A percentile compares a stretch with the other conserved stretches of the same genome.
Evolutionary conservation across 2,888 invertebrate genomes (phyloP).

Genomic region (Drosophila pegasa): DNA sequence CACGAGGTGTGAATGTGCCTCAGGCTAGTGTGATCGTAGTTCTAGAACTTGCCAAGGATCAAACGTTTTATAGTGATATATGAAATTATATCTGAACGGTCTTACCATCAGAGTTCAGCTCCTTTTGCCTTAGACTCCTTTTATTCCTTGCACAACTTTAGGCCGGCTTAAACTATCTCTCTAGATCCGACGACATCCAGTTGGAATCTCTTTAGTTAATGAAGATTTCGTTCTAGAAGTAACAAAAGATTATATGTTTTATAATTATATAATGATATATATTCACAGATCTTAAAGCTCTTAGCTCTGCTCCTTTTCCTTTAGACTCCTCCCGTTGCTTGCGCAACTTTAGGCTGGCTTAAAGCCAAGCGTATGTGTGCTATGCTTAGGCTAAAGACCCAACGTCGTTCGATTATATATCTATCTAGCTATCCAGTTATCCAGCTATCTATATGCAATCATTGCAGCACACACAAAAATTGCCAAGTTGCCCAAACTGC

Average conservation of each 20-base stretch:
- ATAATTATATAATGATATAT: background rate
- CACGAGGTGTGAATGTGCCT: constrained; percentile 43
- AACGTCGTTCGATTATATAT: constrained; percentile 30
- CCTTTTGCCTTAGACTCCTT: too few relatives aligned
- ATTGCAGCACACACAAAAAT: constrained; percentile 27
- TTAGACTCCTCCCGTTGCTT: too few relatives aligned
- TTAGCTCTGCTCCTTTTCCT: too few relatives aligned
- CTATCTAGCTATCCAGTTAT: constrained; percentile 9
- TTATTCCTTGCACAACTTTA: too few relatives aligned
- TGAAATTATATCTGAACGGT: too few relatives aligned
- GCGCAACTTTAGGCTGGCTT: background rate
- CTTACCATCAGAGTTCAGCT: too few relatives aligned
- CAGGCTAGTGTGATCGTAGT: constrained; percentile 17
- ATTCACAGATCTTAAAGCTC: background rate
- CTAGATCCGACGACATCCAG: too few relatives aligned
- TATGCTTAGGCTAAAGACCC: constrained; percentile 11
- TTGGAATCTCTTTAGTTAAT: too few relatives aligned
- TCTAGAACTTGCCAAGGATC: background rate
- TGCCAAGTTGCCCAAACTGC: constrained; percentile 30
- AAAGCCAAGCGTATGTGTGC: constrained; percentile 23
- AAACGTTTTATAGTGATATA: too few relatives aligned
- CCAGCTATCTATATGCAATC: constrained; percentile 12
- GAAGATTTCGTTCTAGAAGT: too few relatives aligned
- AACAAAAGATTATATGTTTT: too few relatives aligned
- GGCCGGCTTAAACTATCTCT: too few relatives aligned